A percentile compares a stretch with the other conserved stretches of the same genome.
Evolutionary conservation across 2,888 invertebrate species (phyloP).

Genomic region (Aphidius colemani): DNA sequence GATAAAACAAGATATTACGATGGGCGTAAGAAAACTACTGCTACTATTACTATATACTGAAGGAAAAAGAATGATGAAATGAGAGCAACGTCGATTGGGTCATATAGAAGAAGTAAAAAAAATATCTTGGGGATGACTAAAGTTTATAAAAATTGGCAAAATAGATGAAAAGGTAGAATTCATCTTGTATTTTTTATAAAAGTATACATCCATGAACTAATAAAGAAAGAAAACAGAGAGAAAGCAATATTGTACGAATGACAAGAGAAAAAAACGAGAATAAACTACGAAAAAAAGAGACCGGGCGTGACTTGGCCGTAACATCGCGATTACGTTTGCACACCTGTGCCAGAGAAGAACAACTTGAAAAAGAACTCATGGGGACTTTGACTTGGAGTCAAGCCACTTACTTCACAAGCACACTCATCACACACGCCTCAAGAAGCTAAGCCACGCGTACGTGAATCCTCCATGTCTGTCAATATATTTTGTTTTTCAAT

Average conservation of each 20-base stretch:
- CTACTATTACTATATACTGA: neutral
- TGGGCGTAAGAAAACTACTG: slow-evolving; percentile 28
- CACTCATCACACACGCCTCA: slow-evolving; percentile 52
- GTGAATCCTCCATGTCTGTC: slow-evolving; percentile 16
- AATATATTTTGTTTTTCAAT: neutral
- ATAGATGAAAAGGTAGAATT: slow-evolving; percentile 14
- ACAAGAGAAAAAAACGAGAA: slow-evolving; percentile 19
- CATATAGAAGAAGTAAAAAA: slow-evolving; percentile 19
- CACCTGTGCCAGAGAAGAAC: slow-evolving; percentile 47
- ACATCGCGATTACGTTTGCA: slow-evolving; percentile 58
- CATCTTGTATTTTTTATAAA: no score
- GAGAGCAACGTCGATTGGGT: slow-evolving; percentile 5
- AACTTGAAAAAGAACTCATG: slow-evolving; percentile 22
- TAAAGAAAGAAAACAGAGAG: slow-evolving; percentile 13
- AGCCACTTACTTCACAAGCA: slow-evolving; percentile 49
- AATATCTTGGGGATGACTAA: slow-evolving; percentile 30
- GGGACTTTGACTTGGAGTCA: slow-evolving; percentile 42
- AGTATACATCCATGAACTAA: no score
- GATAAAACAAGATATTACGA: slow-evolving; percentile 43
- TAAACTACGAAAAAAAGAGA: slow-evolving; percentile 27
- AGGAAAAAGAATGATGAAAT: slow-evolving; percentile 1
- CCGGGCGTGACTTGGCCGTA: slow-evolving; percentile 54
- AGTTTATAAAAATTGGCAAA: slow-evolving; percentile 24
- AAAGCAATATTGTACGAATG: slow-evolving; percentile 19
- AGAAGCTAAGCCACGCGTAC: slow-evolving; percentile 42